These are phyloP conservation scores for Cyclura pinguis DNA, from an alignment of 2,797 vertebrate species.

Conservation along the genomic window DNA sequence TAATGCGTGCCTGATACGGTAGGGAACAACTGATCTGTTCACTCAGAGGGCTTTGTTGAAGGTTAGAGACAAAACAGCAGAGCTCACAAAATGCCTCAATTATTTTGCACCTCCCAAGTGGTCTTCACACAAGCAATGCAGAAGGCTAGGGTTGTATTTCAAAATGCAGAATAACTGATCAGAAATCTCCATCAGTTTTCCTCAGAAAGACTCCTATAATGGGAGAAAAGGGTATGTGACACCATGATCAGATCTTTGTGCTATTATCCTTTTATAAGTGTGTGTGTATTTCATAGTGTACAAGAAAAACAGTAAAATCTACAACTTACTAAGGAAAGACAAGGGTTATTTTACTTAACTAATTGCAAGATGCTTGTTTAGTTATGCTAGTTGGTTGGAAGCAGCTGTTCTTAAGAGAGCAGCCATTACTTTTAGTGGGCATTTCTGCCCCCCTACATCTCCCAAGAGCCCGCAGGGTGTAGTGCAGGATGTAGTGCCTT, in stretches of 20 bases:
- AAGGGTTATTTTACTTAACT: too few relatives aligned
- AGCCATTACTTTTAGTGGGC: neutral
- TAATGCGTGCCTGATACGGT: slow-evolving; percentile 18
- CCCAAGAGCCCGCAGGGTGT: too few relatives aligned
- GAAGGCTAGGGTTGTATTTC: slow-evolving; percentile 13
- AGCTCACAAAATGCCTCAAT: slow-evolving; percentile 8
- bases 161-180: slow-evolving; percentile 39
- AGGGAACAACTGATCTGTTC: slow-evolving; percentile 35
- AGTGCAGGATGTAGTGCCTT: too few relatives aligned
- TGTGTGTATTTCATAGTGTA: slow-evolving; percentile 27
- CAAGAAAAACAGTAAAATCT: slow-evolving; percentile 10
- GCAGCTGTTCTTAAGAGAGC: neutral
- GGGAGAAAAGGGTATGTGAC: slow-evolving; percentile 1
- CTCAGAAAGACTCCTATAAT: slow-evolving; percentile 12
- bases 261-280: slow-evolving; percentile 20
- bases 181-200: slow-evolving; percentile 18
- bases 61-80: neutral
- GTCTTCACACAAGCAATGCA: neutral
- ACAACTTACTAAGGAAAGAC: slow-evolving; percentile 41
- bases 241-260: slow-evolving; percentile 10
- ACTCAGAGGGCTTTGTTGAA: neutral
- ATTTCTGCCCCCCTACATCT: neutral
- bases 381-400: neutral
- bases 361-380: neutral
- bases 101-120: slow-evolving; percentile 14